Base-by-base conservation (phyloP, 1,140 invertebrate species). In the Colletes latitarsis region DNA sequence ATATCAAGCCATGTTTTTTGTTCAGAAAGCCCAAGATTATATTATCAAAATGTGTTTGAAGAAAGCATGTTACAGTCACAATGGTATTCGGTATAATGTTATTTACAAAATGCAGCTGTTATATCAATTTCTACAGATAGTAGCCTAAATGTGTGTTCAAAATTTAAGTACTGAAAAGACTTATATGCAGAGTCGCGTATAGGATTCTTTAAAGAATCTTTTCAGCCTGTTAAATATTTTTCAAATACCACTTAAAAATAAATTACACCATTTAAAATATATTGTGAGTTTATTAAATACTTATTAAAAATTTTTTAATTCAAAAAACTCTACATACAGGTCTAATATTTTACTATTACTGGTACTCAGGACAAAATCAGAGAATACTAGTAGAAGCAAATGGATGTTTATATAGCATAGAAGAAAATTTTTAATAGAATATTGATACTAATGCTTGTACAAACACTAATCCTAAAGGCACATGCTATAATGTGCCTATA, bases 1-100 rank as follows among this genome's bases (percentile, higher is more conserved):
- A 87, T 77, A 89, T 75, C 58, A 92, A 87, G 78, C 85, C 82
- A 88, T 83, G 63, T 75, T 74, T 75, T 83, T 83, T 80, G 64
- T 85, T 66, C 55, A 72, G 6, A 46, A 82, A 78, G 60, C 62
- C 75, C 46, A 79, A 69, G n/a, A 53, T 63, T 71, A 71, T 55
- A 46, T 57, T 74, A 57, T 71, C 43, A 60, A 49, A 60, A 5
- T 60, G 39, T 43, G 1, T 43, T 55, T 52, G 12, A 49, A 55
- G 60, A 14, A 85, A 69, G 58, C 69, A 14, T 17, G 39, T 64
- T 78, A 66, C 53, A 46, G 10, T 39, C 19, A 53, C n/a, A 63
- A 62, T 52, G n/a, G 30, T 17, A 55, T 49, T 49, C 6, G 62
- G 46, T 46, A 30, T 60, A 60, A 70, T 58, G n/a, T 70, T 77